Evolutionary conservation across 2,797 vertebrate species (phyloP).

Genomic region (Hoplostethus atlanticus): DNA sequence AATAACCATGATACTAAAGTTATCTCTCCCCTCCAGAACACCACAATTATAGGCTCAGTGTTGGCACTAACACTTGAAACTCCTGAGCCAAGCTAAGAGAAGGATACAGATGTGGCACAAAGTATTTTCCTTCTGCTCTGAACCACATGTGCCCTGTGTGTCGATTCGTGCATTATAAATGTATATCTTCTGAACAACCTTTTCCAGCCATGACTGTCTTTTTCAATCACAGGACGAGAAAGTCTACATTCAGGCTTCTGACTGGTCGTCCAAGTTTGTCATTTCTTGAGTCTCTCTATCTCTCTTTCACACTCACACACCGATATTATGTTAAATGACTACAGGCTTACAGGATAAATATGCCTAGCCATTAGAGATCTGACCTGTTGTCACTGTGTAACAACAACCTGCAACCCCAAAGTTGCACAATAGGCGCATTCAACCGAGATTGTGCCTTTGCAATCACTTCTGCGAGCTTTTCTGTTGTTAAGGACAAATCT

Average conservation of each 20-base stretch:
- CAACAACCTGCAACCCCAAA: background rate
- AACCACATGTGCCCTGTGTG: background rate
- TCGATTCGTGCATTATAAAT: too few relatives aligned
- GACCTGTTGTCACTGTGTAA: too few relatives aligned
- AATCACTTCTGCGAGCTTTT: background rate
- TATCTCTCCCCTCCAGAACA: constrained; percentile 9
- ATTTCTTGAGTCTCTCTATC: too few relatives aligned
- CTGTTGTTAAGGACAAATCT: background rate
- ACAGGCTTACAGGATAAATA: too few relatives aligned
- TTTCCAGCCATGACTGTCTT: too few relatives aligned
- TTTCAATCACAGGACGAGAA: too few relatives aligned
- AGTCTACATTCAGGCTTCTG: too few relatives aligned
- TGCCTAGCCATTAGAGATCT: too few relatives aligned
- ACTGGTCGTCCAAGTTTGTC: too few relatives aligned
- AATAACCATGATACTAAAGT: constrained; percentile 8
- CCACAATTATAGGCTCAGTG: constrained; percentile 40
- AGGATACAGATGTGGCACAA: constrained; percentile 9
- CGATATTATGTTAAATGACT: too few relatives aligned
- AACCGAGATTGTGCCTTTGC: background rate
- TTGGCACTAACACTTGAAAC: constrained; percentile 17
- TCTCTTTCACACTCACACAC: too few relatives aligned
- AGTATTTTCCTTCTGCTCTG: background rate
- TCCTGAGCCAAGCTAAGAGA: background rate
- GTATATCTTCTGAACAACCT: too few relatives aligned
- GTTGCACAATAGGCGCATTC: constrained; percentile 10